Conservation (phyloP, 2,113 vertebrate genomes). For the Probosciger aterrimus region DNA sequence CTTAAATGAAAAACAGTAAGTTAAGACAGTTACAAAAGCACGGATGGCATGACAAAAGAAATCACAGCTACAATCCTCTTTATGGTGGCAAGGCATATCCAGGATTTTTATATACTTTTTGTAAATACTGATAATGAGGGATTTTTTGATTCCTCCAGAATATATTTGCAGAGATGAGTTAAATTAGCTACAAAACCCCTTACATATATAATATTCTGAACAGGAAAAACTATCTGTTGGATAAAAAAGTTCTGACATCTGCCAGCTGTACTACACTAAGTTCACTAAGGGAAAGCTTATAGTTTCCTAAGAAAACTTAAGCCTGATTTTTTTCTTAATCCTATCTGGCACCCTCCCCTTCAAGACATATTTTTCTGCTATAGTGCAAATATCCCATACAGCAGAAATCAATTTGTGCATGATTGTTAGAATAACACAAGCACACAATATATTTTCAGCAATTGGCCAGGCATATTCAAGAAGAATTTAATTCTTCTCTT, state of each 20-base stretch:
- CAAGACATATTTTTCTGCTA: neutral
- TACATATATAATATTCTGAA: neutral
- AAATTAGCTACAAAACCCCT: neutral
- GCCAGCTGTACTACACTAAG: neutral
- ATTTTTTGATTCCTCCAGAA: neutral
- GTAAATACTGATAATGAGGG: neutral
- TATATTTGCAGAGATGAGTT: neutral
- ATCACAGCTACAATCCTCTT: neutral
- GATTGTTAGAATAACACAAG: neutral
- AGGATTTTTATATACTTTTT: neutral
- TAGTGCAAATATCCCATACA: neutral
- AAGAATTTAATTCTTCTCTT: neutral
- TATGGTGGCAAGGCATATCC: neutral
- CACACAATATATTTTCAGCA: neutral
- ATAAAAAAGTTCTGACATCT: neutral
- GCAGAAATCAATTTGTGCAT: neutral
- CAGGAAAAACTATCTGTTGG: neutral
- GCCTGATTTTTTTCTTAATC: neutral
- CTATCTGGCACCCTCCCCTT: neutral
- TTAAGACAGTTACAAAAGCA: neutral
- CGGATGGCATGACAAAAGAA: neutral
- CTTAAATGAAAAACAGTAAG: neutral
- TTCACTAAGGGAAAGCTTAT: neutral
- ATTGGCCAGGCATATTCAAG: neutral
- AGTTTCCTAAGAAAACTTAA: neutral